Evolutionary conservation across 2,797 vertebrate genomes (phyloP), one percentile per base, ranked within the genome.

Genomic region (Dipus sagitta): DNA sequence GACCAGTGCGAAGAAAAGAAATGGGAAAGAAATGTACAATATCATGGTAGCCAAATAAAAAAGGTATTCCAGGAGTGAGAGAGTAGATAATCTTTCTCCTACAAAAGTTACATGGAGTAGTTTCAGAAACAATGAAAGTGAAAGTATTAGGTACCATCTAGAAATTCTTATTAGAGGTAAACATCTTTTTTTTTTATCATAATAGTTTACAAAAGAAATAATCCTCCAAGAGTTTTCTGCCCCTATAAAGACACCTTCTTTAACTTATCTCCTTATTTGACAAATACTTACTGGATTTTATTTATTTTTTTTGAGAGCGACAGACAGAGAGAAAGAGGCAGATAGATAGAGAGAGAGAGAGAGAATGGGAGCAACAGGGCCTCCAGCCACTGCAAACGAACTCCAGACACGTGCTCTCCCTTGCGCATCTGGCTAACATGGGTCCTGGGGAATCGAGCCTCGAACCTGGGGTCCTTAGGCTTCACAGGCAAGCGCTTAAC

Each of bases 81-180:
- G 92, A 62, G 72, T 85, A 17, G 13, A n/a, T 0, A 88, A 72
- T 62, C 10, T 47, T 86, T 28, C 72, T 85, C 20, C 64, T 90
- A 26, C 52, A 77, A 84, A 38, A 18, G 11, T 74, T 64, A 64
- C 65, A 64, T 34, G 81, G 72, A 68, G 21, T 72, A 47, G 12
- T 86, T 81, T 91, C 47, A 76, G 76, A 74, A 81, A 77, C 38
- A 77, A 3, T 88, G 60, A 86, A 94, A 85, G 86, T 28, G 17
- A 38, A 86, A 28, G 52, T 84, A 88, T 81, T 76, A 93, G n/a
- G 26, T 81, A 93, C 70, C 54, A 11, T 81, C 72, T 88, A 76
- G 54, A 79, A 72, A 47, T 90, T 90, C 58, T 78, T 84, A 18
- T 89, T 42, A 70, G 15, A 75, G 60, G 32, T 75, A 84, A 84